Conservation (phyloP, 2,888 invertebrate genomes). For the Pterostichus niger region DNA sequence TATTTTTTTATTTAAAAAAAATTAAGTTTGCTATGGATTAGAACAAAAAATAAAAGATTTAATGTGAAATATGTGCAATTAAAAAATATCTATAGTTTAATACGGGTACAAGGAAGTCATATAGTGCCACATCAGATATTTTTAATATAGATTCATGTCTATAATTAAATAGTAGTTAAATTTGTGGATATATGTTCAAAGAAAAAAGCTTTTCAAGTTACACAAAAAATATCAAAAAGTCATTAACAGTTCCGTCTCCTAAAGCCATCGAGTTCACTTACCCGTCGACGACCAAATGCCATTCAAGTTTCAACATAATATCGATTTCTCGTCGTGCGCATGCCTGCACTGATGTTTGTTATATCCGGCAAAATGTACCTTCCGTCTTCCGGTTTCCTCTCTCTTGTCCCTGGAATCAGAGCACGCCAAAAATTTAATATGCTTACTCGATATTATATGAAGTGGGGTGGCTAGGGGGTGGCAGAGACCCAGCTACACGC, state of each 20-base stretch:
- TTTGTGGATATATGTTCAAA: background rate
- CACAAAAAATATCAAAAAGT: slow-evolving; percentile 38
- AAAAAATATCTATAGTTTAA: no score
- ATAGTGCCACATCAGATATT: no score
- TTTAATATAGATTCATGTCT: no score
- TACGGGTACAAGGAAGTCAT: no score
- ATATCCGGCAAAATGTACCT: slow-evolving; percentile 57
- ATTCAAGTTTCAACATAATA: slow-evolving; percentile 64
- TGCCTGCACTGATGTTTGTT: slow-evolving; percentile 62
- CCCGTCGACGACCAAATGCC: slow-evolving; percentile 49
- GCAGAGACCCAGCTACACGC: background rate
- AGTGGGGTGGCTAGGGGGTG: background rate
- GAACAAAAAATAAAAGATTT: no score
- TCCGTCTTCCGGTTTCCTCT: slow-evolving; percentile 16
- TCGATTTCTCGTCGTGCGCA: slow-evolving; percentile 57
- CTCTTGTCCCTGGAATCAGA: slow-evolving; percentile 18
- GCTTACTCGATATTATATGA: slow-evolving; percentile 38
- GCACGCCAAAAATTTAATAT: slow-evolving; percentile 50
- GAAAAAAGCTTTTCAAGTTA: slow-evolving; percentile 6
- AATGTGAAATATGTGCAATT: no score
- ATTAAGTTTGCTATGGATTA: no score
- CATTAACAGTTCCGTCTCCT: slow-evolving; percentile 28
- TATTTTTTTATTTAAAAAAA: no score
- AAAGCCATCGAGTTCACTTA: slow-evolving; percentile 41
- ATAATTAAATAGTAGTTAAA: slow-evolving; percentile 2